phyloP scores from a whole-genome alignment of 1,140 invertebrate species.

The Lordiphosa collinella region DNA sequence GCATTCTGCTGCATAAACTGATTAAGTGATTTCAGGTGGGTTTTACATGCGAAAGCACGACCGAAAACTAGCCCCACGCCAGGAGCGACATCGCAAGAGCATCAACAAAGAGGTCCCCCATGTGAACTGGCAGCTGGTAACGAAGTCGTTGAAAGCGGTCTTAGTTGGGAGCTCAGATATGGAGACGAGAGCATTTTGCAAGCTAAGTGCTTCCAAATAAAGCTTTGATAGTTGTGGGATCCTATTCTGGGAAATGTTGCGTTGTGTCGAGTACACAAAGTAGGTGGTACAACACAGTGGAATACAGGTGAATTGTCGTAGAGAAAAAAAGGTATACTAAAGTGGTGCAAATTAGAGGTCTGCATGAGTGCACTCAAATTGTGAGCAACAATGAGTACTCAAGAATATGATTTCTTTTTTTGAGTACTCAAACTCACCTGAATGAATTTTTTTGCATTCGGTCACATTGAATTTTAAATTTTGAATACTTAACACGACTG shows the following conservation, averaged over 20 bases:
- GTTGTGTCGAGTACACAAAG: background rate
- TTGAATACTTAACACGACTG: too few relatives aligned
- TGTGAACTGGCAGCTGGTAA: conserved; percentile 23
- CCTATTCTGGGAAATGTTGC: background rate
- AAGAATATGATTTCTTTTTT: too few relatives aligned
- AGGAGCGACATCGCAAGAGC: conserved; percentile 1
- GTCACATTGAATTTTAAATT: too few relatives aligned
- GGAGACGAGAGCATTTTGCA: too few relatives aligned
- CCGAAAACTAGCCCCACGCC: conserved; percentile 4
- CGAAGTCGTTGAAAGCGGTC: background rate
- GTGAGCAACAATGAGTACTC: too few relatives aligned
- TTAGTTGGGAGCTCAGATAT: background rate
- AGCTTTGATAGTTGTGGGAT: conserved; percentile 22
- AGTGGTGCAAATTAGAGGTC: too few relatives aligned
- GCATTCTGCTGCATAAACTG: conserved; percentile 45
- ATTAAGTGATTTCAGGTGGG: conserved; percentile 58
- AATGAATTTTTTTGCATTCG: too few relatives aligned
- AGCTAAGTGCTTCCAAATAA: conserved; percentile 25
- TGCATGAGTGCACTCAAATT: too few relatives aligned
- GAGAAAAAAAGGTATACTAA: too few relatives aligned
- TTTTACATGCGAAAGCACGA: conserved; percentile 21
- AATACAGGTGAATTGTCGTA: too few relatives aligned
- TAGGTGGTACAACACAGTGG: too few relatives aligned
- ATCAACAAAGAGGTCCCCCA: background rate
- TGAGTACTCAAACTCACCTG: too few relatives aligned